Conservation (phyloP, 1,140 invertebrate genomes). For the Spodoptera litura region DNA sequence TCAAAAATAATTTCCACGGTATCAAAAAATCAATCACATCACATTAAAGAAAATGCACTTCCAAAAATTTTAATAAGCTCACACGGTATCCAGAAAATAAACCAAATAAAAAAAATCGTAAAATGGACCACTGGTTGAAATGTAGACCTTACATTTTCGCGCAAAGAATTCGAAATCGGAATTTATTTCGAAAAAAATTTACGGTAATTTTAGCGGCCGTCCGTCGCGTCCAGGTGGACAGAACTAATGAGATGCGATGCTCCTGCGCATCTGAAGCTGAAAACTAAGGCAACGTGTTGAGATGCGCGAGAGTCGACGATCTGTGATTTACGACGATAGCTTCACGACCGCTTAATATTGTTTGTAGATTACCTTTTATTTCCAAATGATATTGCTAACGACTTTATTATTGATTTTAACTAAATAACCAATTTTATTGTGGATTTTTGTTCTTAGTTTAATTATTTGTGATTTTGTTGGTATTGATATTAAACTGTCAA, state of each 20-base stretch:
- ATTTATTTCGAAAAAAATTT: slow-evolving; percentile 29
- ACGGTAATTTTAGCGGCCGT: slow-evolving; percentile 49
- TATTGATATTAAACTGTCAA: too few species aligned
- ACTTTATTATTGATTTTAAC: neutral
- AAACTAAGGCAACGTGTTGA: slow-evolving; percentile 67
- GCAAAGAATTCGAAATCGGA: slow-evolving; percentile 14
- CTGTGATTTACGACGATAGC: slow-evolving; percentile 2
- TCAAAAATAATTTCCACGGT: slow-evolving; percentile 36
- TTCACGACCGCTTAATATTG: neutral
- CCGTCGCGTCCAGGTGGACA: slow-evolving; percentile 62
- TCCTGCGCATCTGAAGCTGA: slow-evolving; percentile 64
- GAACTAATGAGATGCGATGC: slow-evolving; percentile 54
- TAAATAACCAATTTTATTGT: neutral
- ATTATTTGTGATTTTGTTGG: too few species aligned
- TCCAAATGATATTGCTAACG: too few species aligned
- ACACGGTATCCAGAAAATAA: neutral
- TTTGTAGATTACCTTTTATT: neutral
- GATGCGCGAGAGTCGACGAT: slow-evolving; percentile 29
- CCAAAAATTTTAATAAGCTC: neutral
- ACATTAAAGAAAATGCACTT: neutral
- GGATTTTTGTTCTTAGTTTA: too few species aligned
- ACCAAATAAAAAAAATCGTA: neutral
- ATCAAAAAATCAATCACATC: slow-evolving; percentile 24
- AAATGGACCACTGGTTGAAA: neutral
- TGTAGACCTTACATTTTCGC: slow-evolving; percentile 25